Percentiles rank a stretch among this genome's conserved stretches.
These are phyloP conservation scores for Caenorhabditis sp. DNA, from an alignment of 2,888 invertebrate species.

Conservation along the genomic window DNA sequence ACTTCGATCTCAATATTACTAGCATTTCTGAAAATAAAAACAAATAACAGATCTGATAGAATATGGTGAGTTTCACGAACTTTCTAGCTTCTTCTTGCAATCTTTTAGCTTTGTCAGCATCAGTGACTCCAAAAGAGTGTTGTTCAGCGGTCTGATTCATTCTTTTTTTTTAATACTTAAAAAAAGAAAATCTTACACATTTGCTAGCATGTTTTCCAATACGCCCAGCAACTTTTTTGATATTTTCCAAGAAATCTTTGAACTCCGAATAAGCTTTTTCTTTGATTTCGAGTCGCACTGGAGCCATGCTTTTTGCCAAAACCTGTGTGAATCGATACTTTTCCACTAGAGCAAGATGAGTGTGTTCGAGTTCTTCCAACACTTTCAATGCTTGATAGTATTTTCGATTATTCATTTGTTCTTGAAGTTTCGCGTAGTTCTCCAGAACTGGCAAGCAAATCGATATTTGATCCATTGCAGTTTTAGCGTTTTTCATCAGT, in stretches of 20 bases:
- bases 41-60: too few species aligned
- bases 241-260: slow-evolving; percentile 94
- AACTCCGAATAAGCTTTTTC: slow-evolving; percentile 82
- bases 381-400: slow-evolving; percentile 98
- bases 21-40: slow-evolving; percentile 35
- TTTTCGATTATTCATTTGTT: slow-evolving; percentile 88
- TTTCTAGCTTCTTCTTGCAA: slow-evolving; percentile 52
- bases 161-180: too few species aligned
- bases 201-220: slow-evolving; percentile 87
- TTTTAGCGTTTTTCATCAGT: slow-evolving; percentile 91
- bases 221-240: slow-evolving; percentile 89
- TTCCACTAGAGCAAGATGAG: slow-evolving; percentile 87
- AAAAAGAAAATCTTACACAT: slow-evolving; percentile 74
- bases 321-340: slow-evolving; percentile 92
- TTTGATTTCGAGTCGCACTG: slow-evolving; percentile 88
- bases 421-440: slow-evolving; percentile 91
- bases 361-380: slow-evolving; percentile 91
- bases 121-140: slow-evolving; percentile 55
- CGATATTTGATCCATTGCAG: slow-evolving; percentile 90
- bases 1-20: slow-evolving; percentile 49
- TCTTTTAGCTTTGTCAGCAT: slow-evolving; percentile 44
- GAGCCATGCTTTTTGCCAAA: slow-evolving; percentile 88
- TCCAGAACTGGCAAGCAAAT: slow-evolving; percentile 90
- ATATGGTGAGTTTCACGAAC: too few species aligned
- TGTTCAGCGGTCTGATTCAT: slow-evolving; percentile 57